phyloP scores from a whole-genome alignment of 2,888 invertebrate species.

The Harpalus rubripes region DNA sequence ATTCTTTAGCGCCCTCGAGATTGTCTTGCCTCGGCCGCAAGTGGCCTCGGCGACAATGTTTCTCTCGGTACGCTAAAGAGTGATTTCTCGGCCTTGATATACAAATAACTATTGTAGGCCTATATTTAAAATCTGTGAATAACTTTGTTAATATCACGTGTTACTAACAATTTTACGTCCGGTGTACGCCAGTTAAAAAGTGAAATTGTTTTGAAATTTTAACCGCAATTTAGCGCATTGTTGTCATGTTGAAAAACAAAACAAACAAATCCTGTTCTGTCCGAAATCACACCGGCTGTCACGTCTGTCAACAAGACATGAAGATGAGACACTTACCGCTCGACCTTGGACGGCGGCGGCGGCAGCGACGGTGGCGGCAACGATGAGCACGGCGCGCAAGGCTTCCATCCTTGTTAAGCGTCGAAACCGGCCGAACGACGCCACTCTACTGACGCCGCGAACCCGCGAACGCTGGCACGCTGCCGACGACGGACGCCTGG shows the following conservation, averaged over 20 bases:
- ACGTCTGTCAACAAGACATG: constrained; percentile 7
- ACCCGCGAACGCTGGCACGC: constrained; percentile 1
- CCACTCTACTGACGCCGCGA: constrained; percentile 55
- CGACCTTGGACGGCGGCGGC: constrained; percentile 58
- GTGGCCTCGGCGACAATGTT: too few species aligned
- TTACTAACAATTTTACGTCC: too few species aligned
- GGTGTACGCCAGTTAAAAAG: too few species aligned
- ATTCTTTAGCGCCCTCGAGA: too few species aligned
- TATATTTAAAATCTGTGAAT: too few species aligned
- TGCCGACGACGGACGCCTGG: constrained; percentile 13
- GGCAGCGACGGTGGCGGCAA: constrained; percentile 35
- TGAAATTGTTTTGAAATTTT: too few species aligned
- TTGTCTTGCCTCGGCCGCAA: too few species aligned
- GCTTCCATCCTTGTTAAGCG: constrained; percentile 41
- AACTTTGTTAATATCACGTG: too few species aligned
- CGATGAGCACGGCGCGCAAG: constrained; percentile 31
- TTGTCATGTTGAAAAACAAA: constrained; percentile 1
- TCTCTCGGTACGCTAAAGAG: too few species aligned
- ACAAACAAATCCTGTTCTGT: not conserved
- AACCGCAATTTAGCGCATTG: too few species aligned
- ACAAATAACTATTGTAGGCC: too few species aligned
- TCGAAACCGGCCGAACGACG: constrained; percentile 38
- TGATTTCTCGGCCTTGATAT: too few species aligned
- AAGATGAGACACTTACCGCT: constrained; percentile 53
- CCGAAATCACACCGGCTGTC: constrained; percentile 31